Evolutionary conservation across 2,113 vertebrate species (phyloP).

Genomic region (Rhizomys pruinosus): DNA sequence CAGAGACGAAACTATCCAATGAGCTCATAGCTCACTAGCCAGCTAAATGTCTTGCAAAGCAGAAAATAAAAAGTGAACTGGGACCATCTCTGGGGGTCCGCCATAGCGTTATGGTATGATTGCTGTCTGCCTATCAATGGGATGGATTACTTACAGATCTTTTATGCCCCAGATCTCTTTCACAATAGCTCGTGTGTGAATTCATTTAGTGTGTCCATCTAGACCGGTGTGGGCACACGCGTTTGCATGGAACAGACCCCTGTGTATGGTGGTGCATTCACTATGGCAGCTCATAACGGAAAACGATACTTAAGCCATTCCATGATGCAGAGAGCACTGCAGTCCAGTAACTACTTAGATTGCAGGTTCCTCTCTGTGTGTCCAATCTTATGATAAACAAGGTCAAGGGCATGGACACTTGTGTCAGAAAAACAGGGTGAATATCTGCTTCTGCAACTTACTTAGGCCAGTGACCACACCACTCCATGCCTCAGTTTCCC

Average conservation of each 20-base stretch:
- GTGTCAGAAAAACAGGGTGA: rapidly evolving
- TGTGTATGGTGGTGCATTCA: neutral
- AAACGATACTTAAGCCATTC: neutral
- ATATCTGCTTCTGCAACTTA: neutral
- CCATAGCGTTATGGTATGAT: rapidly evolving
- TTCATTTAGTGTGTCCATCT: neutral
- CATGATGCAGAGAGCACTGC: neutral
- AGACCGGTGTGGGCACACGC: neutral
- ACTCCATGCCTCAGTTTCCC: neutral
- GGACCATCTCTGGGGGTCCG: neutral
- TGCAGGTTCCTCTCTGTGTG: rapidly evolving
- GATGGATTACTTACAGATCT: no score
- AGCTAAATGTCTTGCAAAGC: neutral
- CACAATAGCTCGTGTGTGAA: no score
- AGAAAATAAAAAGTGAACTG: no score
- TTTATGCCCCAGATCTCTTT: neutral
- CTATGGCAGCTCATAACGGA: neutral
- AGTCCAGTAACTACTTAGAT: rapidly evolving
- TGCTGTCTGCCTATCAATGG: neutral
- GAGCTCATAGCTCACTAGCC: neutral
- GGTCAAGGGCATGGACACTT: rapidly evolving
- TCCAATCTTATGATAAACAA: neutral
- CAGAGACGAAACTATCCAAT: no score
- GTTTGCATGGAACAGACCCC: no score
- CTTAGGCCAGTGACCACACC: neutral